phyloP scores from a whole-genome alignment of 1,140 invertebrate species.

The Pararge aegeria region DNA sequence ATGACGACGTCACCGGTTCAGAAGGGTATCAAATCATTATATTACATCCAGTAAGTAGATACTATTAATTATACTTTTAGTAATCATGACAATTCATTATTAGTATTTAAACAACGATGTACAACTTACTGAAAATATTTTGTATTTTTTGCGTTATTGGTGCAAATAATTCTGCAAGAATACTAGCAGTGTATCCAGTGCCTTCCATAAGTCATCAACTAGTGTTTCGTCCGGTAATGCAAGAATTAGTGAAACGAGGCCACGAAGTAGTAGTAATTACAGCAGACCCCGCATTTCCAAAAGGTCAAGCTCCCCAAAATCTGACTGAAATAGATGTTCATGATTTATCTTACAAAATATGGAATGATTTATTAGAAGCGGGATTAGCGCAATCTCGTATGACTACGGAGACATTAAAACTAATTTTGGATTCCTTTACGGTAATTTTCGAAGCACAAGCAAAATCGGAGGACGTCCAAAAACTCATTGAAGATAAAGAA shows the following conservation, averaged over 20 bases:
- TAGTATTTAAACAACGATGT: background rate
- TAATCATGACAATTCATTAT: background rate
- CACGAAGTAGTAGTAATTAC: constrained; percentile 73
- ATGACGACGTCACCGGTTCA: too few species aligned
- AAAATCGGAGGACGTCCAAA: constrained; percentile 37
- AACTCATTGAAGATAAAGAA: constrained; percentile 34
- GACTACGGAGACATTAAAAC: background rate
- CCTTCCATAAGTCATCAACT: constrained; percentile 80
- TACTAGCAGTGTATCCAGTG: constrained; percentile 72
- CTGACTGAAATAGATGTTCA: constrained; percentile 46
- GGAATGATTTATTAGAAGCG: constrained; percentile 1
- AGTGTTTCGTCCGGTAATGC: constrained; percentile 64
- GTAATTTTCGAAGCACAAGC: constrained; percentile 33
- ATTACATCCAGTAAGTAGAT: too few species aligned
- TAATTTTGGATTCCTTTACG: background rate
- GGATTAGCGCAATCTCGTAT: background rate
- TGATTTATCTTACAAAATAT: constrained; percentile 38
- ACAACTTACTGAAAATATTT: background rate
- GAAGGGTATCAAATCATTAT: too few species aligned
- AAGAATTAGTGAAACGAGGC: constrained; percentile 65
- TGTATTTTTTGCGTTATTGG: background rate
- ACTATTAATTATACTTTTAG: too few species aligned
- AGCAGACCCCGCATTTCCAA: constrained; percentile 41
- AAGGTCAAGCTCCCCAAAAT: constrained; percentile 36
- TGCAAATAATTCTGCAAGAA: constrained; percentile 46